Evolutionary conservation across 2,888 invertebrate species (phyloP), one percentile per base, ranked within the genome.

Genomic region (Ennomos erosarius): DNA sequence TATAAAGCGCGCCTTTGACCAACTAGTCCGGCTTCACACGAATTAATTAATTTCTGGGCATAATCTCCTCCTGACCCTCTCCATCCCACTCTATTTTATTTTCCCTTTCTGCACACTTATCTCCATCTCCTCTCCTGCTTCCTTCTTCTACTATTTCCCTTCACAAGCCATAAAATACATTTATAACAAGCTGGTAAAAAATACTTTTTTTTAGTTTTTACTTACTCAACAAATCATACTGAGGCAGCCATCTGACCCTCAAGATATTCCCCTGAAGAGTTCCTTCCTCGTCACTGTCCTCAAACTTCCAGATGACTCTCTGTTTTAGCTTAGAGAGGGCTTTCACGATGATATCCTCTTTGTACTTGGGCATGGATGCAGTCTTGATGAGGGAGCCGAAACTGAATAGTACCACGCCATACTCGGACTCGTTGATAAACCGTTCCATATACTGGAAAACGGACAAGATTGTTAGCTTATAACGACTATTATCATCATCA

Each of bases 301-400:
- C 96, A 92, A 95, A 96, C 85, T 96, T 97, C 97, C 97, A 97
- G 12, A 97, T 91, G 9, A 97, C 94, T 49, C 95, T 93, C 72
- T 96, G 94, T 33, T 95, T 94, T 47, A 97, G 81, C 58, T 93
- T 92, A 0, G 93, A 86, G 39, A 97, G 93, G 0, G 94, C 95
- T 8, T 91, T 92, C 8, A 96, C 65, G 49, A 97, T 94, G 10
- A 92, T 92, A 3, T 92, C 80, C 52, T 95, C 87, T 67, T 94
- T 95, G 13, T 94, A 90, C 57, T 90, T 85, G 0, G 95, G 94
- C 67, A 97, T 93, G 0, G 95, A 94, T 0, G 95, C 93, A 0
- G 94, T 93, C 74, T 94, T 95, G 69, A 97, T 93, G 87, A 96
- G 94, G 0, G 97, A 97, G 0, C 97, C 97, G 85, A 97, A 94